Conservation (phyloP, 2,113 vertebrate species). For the Lagopus muta region DNA sequence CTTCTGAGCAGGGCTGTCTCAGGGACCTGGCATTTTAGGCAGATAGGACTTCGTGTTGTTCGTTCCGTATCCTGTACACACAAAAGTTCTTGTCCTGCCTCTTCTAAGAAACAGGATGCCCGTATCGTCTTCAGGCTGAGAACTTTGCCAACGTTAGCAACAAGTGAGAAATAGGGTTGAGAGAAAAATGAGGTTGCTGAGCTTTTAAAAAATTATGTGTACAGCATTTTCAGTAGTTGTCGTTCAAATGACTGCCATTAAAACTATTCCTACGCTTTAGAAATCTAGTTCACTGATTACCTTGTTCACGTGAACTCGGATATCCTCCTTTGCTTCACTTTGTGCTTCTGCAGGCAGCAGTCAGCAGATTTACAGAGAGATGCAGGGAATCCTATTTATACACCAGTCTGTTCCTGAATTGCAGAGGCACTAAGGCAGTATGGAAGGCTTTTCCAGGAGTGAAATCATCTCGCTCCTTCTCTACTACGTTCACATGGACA, state of each 20-base stretch:
- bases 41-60: slow-evolving; percentile 31
- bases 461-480: background rate
- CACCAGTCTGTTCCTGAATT: slow-evolving; percentile 23
- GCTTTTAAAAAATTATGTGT: slow-evolving; percentile 17
- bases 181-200: background rate
- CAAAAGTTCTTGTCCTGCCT: slow-evolving; percentile 16
- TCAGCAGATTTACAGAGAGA: slow-evolving; percentile 43
- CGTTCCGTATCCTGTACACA: background rate
- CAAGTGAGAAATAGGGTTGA: background rate
- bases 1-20: background rate
- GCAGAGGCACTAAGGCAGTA: slow-evolving; percentile 28
- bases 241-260: background rate
- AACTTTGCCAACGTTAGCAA: slow-evolving; percentile 27
- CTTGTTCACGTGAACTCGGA: background rate
- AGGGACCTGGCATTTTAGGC: background rate
- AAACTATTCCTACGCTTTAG: background rate
- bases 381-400: slow-evolving; percentile 19
- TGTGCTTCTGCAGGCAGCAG: background rate
- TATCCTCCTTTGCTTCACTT: background rate
- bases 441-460: background rate
- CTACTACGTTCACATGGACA: background rate
- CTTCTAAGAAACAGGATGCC: slow-evolving; percentile 47
- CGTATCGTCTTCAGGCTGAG: slow-evolving; percentile 44
- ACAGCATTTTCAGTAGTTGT: background rate
- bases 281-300: background rate